phyloP scores from a whole-genome alignment of 1,140 invertebrate genomes.

The Hirudo medicinalis region DNA sequence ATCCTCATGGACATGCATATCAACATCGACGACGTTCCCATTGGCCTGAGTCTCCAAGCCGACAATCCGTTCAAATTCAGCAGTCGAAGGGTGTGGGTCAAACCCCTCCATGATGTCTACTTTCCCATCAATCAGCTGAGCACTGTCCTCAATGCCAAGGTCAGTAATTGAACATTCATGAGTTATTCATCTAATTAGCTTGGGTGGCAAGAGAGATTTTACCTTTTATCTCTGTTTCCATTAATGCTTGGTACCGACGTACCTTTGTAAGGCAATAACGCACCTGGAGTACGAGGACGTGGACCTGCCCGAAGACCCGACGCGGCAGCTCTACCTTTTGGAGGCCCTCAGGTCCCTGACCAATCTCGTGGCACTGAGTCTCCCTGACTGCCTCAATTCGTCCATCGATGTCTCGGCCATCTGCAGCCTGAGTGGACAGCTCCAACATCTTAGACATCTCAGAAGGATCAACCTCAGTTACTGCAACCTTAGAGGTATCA shows the following conservation, averaged over 20 bases:
- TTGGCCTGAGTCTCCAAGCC: constrained; percentile 31
- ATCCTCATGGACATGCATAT: constrained; percentile 32
- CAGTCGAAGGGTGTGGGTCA: constrained; percentile 29
- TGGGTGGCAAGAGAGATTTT: too few species aligned
- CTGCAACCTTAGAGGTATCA: constrained; percentile 28
- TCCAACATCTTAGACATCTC: constrained; percentile 26
- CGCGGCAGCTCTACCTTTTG: constrained; percentile 25
- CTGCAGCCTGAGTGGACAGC: constrained; percentile 24
- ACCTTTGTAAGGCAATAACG: constrained; percentile 28
- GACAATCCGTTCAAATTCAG: constrained; percentile 31
- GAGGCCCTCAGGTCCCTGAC: constrained; percentile 27
- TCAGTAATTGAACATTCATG: constrained; percentile 1
- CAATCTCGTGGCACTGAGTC: constrained; percentile 28
- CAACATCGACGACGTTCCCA: constrained; percentile 34
- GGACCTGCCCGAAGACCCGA: constrained; percentile 26
- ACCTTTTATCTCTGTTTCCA: background rate
- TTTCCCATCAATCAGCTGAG: constrained; percentile 14
- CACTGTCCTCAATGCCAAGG: constrained; percentile 20
- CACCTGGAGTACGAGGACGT: constrained; percentile 31
- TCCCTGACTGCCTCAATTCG: constrained; percentile 31
- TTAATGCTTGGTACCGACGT: background rate
- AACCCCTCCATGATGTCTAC: constrained; percentile 29
- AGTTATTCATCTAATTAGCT: too few species aligned
- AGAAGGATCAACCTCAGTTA: constrained; percentile 29
- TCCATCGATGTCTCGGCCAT: constrained; percentile 14